Base-by-base conservation (phyloP, 2,888 invertebrate species). In the Linyphia triangularis region DNA sequence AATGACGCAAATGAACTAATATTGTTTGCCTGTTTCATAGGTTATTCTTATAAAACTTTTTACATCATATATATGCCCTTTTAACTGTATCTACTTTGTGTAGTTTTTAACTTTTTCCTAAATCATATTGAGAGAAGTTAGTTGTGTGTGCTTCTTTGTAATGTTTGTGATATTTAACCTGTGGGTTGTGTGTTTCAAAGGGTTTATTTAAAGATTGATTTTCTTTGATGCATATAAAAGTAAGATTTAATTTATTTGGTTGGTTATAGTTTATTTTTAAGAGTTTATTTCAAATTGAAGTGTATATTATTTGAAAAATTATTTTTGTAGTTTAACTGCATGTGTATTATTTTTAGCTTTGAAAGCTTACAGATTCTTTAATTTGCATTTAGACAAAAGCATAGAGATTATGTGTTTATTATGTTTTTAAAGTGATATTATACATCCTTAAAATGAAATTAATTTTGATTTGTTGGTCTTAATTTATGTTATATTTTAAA, bases 91-190 rank as follows among this genome's bases (percentile, higher is more conserved):
- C 51, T 51, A 5, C 16, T 51, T n/a, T n/a, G 3, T 16, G n/a
- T 51, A 5, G 1, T 51, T 51, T 51, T 51, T n/a, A 51, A 51
- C 13, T 6, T 6, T n/a, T 51, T 51, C 5, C n/a, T 43, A 51
- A 51, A 1, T 51, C n/a, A 51, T 51, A n/a, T 5, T 51, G n/a
- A 51, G 10, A 9, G 33, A 67, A 33, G 33, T 33, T 33, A 67
- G n/a, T 67, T 67, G 13, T 63, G 24, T 67, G 19, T 67, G n/a
- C 13, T 51, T 51, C n/a, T 51, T 51, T 51, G 13, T 9, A 51
- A 33, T 6, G 9, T 0, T 51, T 70, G 70, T 70, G 70, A 70
- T 70, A 70, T 70, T 16, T 70, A 28, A 26, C 70, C 70, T 43
- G 24, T 16, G 43, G 43, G 43, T 43, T 70, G 43, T 70, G 70